Conservation (phyloP, 1,140 invertebrate species). For the Pseudomyrmex sp. region DNA sequence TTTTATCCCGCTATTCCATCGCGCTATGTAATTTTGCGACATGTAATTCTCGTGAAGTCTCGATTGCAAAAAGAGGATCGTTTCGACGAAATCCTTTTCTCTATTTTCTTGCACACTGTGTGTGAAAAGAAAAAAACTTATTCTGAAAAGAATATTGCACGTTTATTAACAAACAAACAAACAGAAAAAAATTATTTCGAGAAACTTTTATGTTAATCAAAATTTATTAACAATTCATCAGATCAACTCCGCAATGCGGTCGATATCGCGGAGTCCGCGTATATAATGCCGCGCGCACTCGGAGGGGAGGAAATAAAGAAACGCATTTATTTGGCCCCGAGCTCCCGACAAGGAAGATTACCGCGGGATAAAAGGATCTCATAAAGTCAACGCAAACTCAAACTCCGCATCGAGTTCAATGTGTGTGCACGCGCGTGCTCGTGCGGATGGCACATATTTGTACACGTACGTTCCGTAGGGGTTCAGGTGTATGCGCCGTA, state of each 20-base stretch:
- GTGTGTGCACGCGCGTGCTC: not conserved
- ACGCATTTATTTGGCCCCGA: conserved; percentile 44
- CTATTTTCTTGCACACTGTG: too few relatives aligned
- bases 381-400: conserved; percentile 63
- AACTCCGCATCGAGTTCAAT: conserved; percentile 4
- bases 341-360: conserved; percentile 52
- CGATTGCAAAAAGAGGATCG: too few relatives aligned
- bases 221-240: not conserved
- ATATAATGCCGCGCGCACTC: conserved; percentile 10
- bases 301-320: conserved; percentile 20
- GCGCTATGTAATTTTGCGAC: too few relatives aligned
- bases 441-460: conserved; percentile 28
- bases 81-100: too few relatives aligned
- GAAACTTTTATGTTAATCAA: not conserved
- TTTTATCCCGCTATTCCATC: too few relatives aligned
- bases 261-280: not conserved
- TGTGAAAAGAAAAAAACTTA: too few relatives aligned
- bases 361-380: conserved; percentile 61
- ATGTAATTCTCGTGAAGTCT: too few relatives aligned
- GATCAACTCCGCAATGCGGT: not conserved
- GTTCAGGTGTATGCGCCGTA: conserved; percentile 56
- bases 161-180: not conserved
- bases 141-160: not conserved
- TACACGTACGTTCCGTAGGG: conserved; percentile 14
- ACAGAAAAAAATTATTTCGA: not conserved